Conservation (phyloP, 35 echinoderm and acorn worm genomes). For the Acanthaster planci region DNA sequence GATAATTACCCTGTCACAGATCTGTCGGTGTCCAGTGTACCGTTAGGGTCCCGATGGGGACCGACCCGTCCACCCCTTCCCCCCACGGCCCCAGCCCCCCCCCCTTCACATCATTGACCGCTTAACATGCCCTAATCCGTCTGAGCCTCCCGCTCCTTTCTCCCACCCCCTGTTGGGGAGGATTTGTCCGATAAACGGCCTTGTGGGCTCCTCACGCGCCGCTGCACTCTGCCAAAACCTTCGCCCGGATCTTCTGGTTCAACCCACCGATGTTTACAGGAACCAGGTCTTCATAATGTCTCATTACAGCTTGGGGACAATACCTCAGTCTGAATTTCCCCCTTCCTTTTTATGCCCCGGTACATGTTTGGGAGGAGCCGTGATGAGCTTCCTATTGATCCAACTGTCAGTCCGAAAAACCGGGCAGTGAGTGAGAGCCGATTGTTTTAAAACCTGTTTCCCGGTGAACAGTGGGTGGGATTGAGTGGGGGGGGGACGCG, state of each 20-base stretch:
- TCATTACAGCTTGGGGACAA: too few relatives aligned
- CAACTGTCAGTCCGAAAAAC: too few relatives aligned
- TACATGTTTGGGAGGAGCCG: too few relatives aligned
- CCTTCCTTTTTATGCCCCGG: too few relatives aligned
- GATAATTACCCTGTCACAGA: not conserved
- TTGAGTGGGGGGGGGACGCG: not conserved
- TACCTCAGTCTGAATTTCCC: too few relatives aligned
- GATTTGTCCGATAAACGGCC: conserved; percentile 18
- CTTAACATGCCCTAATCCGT: conserved; percentile 18
- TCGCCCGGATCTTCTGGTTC: not conserved
- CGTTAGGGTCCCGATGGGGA: not conserved
- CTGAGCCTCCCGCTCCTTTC: not conserved
- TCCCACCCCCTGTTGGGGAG: not conserved
- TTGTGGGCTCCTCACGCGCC: not conserved
- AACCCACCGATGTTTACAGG: not conserved
- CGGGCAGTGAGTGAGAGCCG: too few relatives aligned
- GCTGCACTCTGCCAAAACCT: not conserved
- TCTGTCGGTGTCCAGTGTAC: not conserved
- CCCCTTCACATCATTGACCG: too few relatives aligned
- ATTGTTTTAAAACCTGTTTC: conserved; percentile 6
- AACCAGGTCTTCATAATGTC: too few relatives aligned
- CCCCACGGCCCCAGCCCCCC: too few relatives aligned
- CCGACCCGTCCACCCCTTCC: not conserved
- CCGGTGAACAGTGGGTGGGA: not conserved
- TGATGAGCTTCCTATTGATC: too few relatives aligned